Evolutionary conservation across 2,888 invertebrate genomes (phyloP).

Genomic region (Xestia c-nigrum): DNA sequence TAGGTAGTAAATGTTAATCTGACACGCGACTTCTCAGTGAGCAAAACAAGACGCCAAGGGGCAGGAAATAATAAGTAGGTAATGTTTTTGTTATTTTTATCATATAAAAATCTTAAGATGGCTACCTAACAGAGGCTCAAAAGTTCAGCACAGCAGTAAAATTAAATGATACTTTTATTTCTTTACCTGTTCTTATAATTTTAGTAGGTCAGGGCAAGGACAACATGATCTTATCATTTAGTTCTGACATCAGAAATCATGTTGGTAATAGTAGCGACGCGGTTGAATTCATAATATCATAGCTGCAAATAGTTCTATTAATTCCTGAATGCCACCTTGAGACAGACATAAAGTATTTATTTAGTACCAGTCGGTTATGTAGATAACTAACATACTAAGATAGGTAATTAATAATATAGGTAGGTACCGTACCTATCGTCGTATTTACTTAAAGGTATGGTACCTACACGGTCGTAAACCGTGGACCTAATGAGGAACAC

Average conservation of each 20-base stretch:
- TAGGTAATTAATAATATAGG: slow-evolving; percentile 12
- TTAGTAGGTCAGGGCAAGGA: slow-evolving; percentile 67
- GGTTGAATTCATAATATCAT: slow-evolving; percentile 50
- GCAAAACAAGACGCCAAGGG: slow-evolving; percentile 1
- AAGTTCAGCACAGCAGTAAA: slow-evolving; percentile 26
- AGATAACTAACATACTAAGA: neutral
- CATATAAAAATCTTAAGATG: neutral
- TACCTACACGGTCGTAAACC: slow-evolving; percentile 24
- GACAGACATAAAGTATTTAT: slow-evolving; percentile 31
- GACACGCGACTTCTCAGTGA: neutral
- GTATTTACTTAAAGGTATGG: slow-evolving; percentile 25
- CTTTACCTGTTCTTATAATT: slow-evolving; percentile 35
- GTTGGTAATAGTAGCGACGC: slow-evolving; percentile 39
- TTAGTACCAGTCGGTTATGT: slow-evolving; percentile 20
- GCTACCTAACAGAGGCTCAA: neutral
- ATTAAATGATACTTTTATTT: slow-evolving; percentile 30
- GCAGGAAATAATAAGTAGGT: neutral
- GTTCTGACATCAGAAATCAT: slow-evolving; percentile 70
- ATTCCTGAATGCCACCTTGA: slow-evolving; percentile 48
- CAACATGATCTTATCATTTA: slow-evolving; percentile 32
- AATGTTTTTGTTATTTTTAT: slow-evolving; percentile 12
- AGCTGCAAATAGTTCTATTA: slow-evolving; percentile 40
- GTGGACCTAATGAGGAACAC: slow-evolving; percentile 35
- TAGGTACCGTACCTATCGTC: slow-evolving; percentile 10
- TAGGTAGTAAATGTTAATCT: neutral